A percentile compares a stretch with the other conserved stretches of the same genome.
These are phyloP conservation scores for Prosopocoilus inquinatus DNA, from an alignment of 2,888 invertebrate genomes.

Conservation along the genomic window DNA sequence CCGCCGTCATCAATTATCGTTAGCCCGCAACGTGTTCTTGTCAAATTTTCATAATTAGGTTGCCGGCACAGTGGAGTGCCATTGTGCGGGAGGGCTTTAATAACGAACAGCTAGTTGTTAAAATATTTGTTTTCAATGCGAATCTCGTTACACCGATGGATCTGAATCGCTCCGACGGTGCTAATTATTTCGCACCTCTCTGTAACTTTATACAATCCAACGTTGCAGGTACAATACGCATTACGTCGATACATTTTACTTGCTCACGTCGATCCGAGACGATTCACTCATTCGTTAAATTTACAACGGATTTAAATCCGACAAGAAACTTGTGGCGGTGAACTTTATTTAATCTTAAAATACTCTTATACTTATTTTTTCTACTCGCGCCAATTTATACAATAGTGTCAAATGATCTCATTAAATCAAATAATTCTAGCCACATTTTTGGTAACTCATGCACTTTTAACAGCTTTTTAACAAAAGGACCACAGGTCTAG, in stretches of 20 bases:
- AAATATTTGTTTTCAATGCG: conserved; percentile 38
- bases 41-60: conserved; percentile 51
- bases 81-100: conserved; percentile 41
- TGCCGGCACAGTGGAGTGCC: conserved; percentile 44
- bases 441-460: too few species aligned
- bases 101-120: conserved; percentile 43
- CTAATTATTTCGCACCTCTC: conserved; percentile 37
- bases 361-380: too few species aligned
- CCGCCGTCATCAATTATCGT: conserved; percentile 45
- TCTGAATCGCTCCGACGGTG: conserved; percentile 30
- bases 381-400: too few species aligned
- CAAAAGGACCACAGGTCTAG: too few species aligned
- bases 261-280: conserved; percentile 12
- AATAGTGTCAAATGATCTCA: too few species aligned
- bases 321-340: too few species aligned
- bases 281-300: too few species aligned
- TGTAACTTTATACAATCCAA: conserved; percentile 28
- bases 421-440: too few species aligned
- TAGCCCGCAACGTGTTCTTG: conserved; percentile 47
- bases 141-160: conserved; percentile 29
- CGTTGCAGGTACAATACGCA: conserved; percentile 28
- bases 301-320: too few species aligned
- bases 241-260: conserved; percentile 26
- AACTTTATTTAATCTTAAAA: too few species aligned
- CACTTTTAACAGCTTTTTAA: too few species aligned